Evolutionary conservation across 2,888 invertebrate species (phyloP).

Genomic region (Tiliacea citrago): DNA sequence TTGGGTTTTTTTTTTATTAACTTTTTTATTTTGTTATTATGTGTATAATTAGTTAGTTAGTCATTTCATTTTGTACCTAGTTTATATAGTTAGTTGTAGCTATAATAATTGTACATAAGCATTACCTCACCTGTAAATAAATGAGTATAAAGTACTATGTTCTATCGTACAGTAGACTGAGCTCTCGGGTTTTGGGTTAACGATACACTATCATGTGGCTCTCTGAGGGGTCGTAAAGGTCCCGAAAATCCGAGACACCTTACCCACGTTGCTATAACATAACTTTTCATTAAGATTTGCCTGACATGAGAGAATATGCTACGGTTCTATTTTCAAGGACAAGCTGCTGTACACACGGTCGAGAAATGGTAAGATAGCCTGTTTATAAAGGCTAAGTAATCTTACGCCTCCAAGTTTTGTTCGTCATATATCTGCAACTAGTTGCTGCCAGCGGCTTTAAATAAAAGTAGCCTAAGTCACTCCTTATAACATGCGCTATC

Average conservation of each 20-base stretch:
- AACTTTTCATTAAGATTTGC: slow-evolving; percentile 29
- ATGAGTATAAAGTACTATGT: too few species aligned
- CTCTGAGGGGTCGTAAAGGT: slow-evolving; percentile 31
- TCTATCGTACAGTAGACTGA: too few species aligned
- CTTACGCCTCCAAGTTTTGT: not conserved
- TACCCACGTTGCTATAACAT: not conserved
- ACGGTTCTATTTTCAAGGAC: slow-evolving; percentile 2
- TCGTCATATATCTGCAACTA: slow-evolving; percentile 15
- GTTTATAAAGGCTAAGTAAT: not conserved
- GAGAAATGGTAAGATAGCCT: not conserved
- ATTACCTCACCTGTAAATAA: too few species aligned
- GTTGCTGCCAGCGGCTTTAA: too few species aligned
- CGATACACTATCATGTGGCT: slow-evolving; percentile 1
- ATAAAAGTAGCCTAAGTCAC: too few species aligned
- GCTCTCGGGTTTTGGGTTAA: slow-evolving; percentile 5
- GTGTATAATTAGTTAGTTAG: too few species aligned
- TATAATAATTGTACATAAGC: too few species aligned
- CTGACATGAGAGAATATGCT: not conserved
- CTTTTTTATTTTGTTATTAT: too few species aligned
- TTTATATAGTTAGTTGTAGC: too few species aligned
- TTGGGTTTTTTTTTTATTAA: too few species aligned
- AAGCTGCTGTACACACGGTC: not conserved
- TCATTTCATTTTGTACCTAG: too few species aligned
- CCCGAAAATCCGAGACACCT: not conserved
- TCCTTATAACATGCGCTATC: too few species aligned